phyloP scores from a whole-genome alignment of 1,140 invertebrate species.

The Galleria mellonella region DNA sequence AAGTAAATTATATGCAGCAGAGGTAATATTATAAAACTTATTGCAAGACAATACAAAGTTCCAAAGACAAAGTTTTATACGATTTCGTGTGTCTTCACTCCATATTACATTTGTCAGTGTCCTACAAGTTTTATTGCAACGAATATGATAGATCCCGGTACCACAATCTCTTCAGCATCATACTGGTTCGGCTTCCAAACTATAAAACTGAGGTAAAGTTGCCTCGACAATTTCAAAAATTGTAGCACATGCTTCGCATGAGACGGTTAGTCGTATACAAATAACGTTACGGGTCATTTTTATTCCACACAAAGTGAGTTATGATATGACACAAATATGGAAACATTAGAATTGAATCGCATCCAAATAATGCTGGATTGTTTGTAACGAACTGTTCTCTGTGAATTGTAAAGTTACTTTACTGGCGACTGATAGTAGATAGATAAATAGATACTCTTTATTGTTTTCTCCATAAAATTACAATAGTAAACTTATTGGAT shows the following conservation, averaged over 20 bases:
- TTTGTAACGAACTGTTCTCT: slow-evolving; percentile 37
- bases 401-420: slow-evolving; percentile 21
- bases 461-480: no score
- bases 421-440: no score
- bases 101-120: slow-evolving; percentile 64
- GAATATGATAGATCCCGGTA: slow-evolving; percentile 50
- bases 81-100: slow-evolving; percentile 35
- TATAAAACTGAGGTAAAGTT: slow-evolving; percentile 36
- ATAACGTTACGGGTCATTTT: slow-evolving; percentile 58
- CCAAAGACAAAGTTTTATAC: slow-evolving; percentile 38
- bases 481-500: no score
- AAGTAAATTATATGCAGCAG: slow-evolving; percentile 7
- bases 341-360: slow-evolving; percentile 69
- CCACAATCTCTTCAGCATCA: slow-evolving; percentile 38
- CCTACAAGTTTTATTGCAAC: slow-evolving; percentile 63
- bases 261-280: slow-evolving; percentile 66
- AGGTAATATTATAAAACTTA: slow-evolving; percentile 14
- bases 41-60: slow-evolving; percentile 34
- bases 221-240: slow-evolving; percentile 53
- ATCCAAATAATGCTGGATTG: slow-evolving; percentile 61
- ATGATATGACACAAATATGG: slow-evolving; percentile 66
- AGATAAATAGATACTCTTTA: no score
- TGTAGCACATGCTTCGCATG: slow-evolving; percentile 59
- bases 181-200: slow-evolving; percentile 31
- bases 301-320: slow-evolving; percentile 59